A percentile compares a stretch with the other conserved stretches of the same genome.
Conservation (phyloP, 2,888 invertebrate genomes). For the Azorinus chamasolen region DNA sequence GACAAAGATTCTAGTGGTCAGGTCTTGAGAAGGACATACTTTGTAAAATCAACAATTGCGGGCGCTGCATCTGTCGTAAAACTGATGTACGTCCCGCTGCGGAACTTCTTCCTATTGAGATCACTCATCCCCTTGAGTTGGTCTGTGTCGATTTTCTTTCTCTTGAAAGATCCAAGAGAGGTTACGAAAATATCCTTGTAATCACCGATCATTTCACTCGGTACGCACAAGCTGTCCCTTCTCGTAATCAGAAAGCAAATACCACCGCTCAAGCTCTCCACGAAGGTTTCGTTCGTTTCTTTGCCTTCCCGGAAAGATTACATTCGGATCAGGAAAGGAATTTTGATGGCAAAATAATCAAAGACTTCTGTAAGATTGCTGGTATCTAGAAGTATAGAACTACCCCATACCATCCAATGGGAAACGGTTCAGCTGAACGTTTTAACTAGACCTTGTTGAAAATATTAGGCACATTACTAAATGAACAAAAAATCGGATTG, state of each 20-base stretch:
- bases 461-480: neutral
- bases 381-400: neutral
- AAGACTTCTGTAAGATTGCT: no score
- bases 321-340: slow-evolving; percentile 20
- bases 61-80: no score
- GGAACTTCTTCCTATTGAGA: slow-evolving; percentile 37
- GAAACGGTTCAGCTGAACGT: no score
- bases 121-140: no score
- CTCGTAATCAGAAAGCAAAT: slow-evolving; percentile 39
- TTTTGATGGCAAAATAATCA: slow-evolving; percentile 6
- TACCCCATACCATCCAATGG: no score
- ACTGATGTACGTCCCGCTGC: slow-evolving; percentile 15
- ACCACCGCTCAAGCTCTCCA: slow-evolving; percentile 51
- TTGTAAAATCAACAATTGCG: neutral
- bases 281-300: slow-evolving; percentile 46
- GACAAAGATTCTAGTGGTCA: slow-evolving; percentile 6
- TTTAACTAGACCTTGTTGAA: no score
- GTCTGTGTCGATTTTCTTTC: no score
- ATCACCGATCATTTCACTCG: no score
- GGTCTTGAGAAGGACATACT: slow-evolving; percentile 5
- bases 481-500: slow-evolving; percentile 3
- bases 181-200: no score
- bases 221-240: no score
- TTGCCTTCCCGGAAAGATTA: slow-evolving; percentile 41
- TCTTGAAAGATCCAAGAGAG: no score